Conservation (phyloP, 2,797 vertebrate species). For the Neostethus bicornis region DNA sequence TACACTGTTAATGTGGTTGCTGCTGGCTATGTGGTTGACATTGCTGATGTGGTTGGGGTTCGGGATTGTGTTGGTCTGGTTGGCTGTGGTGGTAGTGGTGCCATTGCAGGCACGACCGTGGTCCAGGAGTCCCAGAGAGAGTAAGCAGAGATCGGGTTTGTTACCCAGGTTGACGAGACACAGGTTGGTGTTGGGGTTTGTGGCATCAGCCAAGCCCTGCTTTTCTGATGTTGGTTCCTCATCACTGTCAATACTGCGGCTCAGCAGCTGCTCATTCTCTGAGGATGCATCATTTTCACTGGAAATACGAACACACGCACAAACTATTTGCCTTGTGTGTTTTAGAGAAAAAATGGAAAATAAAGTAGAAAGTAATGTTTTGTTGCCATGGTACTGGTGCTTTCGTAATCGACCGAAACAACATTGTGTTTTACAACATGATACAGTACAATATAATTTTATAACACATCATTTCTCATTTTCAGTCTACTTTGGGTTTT, state of each 20-base stretch:
- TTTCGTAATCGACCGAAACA: conserved; percentile 53
- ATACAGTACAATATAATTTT: conserved; percentile 57
- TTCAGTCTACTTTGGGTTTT: conserved; percentile 45
- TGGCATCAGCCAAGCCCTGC: conserved; percentile 80
- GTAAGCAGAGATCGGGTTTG: conserved; percentile 88
- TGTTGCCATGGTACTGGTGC: conserved; percentile 47
- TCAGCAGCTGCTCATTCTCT: conserved; percentile 95
- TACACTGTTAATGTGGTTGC: conserved; percentile 67
- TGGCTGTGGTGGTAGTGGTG: conserved; percentile 21
- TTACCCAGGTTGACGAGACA: conserved; percentile 70
- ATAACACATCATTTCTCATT: conserved; percentile 40
- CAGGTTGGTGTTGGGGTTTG: conserved; percentile 44
- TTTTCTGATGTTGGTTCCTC: conserved; percentile 93
- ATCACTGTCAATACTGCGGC: conserved; percentile 96
- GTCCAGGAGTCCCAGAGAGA: conserved; percentile 91
- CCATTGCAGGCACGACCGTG: conserved; percentile 83
- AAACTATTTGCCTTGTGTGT: conserved; percentile 13
- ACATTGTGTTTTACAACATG: conserved; percentile 47
- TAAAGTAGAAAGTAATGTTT: conserved; percentile 25
- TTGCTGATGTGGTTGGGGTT: conserved; percentile 63
- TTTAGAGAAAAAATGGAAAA: conserved; percentile 13
- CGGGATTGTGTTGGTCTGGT: conserved; percentile 44
- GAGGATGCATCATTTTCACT: conserved; percentile 98
- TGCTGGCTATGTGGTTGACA: conserved; percentile 58
- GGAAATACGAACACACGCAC: conserved; percentile 30